Percentiles rank a stretch among this genome's conserved stretches.
These are phyloP conservation scores for Phalera bucephala DNA, from an alignment of 2,888 invertebrate genomes.

Conservation along the genomic window DNA sequence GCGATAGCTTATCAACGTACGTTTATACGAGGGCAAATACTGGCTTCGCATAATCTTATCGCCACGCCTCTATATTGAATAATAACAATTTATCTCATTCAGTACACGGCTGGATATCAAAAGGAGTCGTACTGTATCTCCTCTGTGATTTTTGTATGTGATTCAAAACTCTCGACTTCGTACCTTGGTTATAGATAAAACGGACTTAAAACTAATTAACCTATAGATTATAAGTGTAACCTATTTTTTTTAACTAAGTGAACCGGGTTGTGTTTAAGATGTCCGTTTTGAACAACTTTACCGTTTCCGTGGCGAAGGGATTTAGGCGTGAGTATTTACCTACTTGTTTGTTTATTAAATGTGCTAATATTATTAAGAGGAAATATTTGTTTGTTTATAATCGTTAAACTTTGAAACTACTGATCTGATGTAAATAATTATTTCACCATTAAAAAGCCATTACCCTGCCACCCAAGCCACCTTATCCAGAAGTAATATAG, in stretches of 20 bases:
- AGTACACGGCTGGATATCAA: constrained; percentile 13
- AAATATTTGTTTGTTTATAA: too few species aligned
- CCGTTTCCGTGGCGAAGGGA: constrained; percentile 65
- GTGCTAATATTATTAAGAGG: too few species aligned
- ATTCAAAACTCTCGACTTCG: constrained; percentile 15
- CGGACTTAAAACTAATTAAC: constrained; percentile 7
- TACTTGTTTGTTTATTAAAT: too few species aligned
- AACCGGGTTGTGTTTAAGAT: constrained; percentile 35
- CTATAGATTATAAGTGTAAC: constrained; percentile 26
- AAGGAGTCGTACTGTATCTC: constrained; percentile 12
- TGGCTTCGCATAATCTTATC: constrained; percentile 37
- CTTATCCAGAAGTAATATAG: too few species aligned
- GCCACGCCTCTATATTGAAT: constrained; percentile 52
- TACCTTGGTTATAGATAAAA: constrained; percentile 9
- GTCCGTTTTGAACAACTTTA: constrained; percentile 73
- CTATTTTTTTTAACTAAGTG: constrained; percentile 18
- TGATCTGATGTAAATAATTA: too few species aligned
- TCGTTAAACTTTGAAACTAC: too few species aligned
- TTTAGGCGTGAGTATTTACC: constrained; percentile 66
- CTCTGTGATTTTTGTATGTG: constrained; percentile 16
- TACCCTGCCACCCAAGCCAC: too few species aligned
- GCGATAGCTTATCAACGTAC: constrained; percentile 38
- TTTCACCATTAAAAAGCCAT: too few species aligned
- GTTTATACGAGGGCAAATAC: constrained; percentile 30
- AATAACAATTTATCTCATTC: constrained; percentile 18